These are phyloP conservation scores for Aramus guarauna DNA, from an alignment of 2,113 vertebrate species.

Conservation along the genomic window DNA sequence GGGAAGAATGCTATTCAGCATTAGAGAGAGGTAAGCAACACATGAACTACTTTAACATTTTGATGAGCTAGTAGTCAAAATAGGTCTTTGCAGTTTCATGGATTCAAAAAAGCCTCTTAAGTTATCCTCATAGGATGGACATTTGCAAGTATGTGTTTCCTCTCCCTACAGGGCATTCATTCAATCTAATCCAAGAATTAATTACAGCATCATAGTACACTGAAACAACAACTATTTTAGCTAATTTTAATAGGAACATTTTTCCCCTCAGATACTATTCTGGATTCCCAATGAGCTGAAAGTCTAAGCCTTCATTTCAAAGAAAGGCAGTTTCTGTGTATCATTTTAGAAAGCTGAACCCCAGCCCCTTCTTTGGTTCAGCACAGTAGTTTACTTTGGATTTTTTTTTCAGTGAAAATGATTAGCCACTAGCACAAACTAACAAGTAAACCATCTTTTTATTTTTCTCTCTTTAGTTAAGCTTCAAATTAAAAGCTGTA, in stretches of 20 bases:
- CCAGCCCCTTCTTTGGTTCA: neutral
- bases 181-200: neutral
- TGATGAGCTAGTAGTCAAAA: neutral
- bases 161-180: neutral
- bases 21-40: neutral
- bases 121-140: neutral
- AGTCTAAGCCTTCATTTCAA: neutral
- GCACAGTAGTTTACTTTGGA: neutral
- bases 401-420: neutral
- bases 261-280: neutral
- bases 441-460: neutral
- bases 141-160: neutral
- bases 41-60: neutral
- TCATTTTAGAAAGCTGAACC: neutral
- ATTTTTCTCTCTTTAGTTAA: neutral
- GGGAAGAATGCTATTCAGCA: neutral
- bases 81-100: neutral
- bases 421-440: neutral
- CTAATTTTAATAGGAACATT: neutral
- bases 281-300: neutral
- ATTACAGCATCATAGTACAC: neutral
- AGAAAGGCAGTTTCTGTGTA: neutral
- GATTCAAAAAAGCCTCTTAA: neutral
- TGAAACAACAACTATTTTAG: neutral
- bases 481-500: neutral